Base-by-base conservation (phyloP, 1,140 invertebrate species). In the Parapsyche elsis region DNA sequence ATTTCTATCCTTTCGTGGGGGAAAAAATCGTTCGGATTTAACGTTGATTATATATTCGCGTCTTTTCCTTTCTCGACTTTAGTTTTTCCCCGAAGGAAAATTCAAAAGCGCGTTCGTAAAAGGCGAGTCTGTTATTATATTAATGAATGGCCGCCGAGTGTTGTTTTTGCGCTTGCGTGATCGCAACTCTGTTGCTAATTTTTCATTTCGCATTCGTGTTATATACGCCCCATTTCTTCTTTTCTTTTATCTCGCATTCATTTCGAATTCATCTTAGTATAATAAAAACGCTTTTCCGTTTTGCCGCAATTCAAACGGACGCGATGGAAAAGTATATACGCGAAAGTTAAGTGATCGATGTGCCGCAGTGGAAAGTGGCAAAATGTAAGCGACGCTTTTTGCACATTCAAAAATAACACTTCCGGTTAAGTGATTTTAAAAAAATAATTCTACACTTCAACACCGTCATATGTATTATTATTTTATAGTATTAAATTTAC, bases 301-400 rank as follows among this genome's bases (percentile, higher is more conserved):
- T 19, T 9, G n/a, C 57, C 9, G 57, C 16, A 5, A 7, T 61
- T 19, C 57, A 21, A 9, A n/a, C 10, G 49, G 49, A 10, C 57
- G 57, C n/a, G n/a, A n/a, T n/a, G n/a, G n/a, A n/a, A 19, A 38
- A 38, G 30, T 4, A 38, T 4, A 4, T 4, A 38, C 1, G 30
- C 23, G 23, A 67, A 67, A 21, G 64, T 67, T 26, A 26, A 67
- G 24, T 67, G 64, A 67, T 67, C 64, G 64, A 67, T 67, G 64
- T 26, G 64, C 9, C 24, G 7, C 30, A 7, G 7, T 7, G 30
- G 2, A n/a, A 38, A 38, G 30, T 38, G 1, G 30, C 30, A 38
- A 38, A 38, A 38, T 38, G 2, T 38, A 38, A 38, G 1, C 30
- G 7, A 4, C 30, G 1, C 7, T 38, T 38, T 38, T 38, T 38